phyloP scores from a whole-genome alignment of 2,113 vertebrate species.

The Lates calcarifer region DNA sequence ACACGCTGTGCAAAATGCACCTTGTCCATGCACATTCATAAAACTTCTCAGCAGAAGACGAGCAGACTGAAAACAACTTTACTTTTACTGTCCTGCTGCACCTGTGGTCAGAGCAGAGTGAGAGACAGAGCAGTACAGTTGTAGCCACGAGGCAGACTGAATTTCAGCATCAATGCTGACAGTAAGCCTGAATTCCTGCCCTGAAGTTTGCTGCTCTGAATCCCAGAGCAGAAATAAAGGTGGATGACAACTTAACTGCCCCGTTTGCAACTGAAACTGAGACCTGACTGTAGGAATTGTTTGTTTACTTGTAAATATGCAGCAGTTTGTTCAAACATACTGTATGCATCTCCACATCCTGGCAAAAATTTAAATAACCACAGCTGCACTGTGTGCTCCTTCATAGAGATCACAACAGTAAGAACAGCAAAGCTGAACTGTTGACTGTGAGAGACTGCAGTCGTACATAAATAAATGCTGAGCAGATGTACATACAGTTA shows the following conservation, averaged over 20 bases:
- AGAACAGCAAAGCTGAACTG: not conserved
- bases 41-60: not conserved
- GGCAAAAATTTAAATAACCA: not conserved
- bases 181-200: not conserved
- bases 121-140: not conserved
- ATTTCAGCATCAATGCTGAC: slow-evolving; percentile 7
- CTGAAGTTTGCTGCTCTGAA: not conserved
- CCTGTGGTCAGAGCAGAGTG: not conserved
- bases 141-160: not conserved
- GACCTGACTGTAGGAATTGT: not conserved
- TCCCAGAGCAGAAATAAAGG: slow-evolving; percentile 4
- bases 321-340: slow-evolving; percentile 15
- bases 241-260: not conserved
- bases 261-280: not conserved
- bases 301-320: slow-evolving; percentile 13
- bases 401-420: not conserved
- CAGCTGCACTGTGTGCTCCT: not conserved
- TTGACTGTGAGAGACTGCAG: not conserved
- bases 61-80: not conserved
- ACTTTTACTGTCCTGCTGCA: not conserved
- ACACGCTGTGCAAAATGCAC: no score
- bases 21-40: no score
- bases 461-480: slow-evolving; percentile 5
- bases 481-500: slow-evolving; percentile 15
- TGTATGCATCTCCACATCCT: not conserved